Conservation (phyloP, 2,888 invertebrate genomes). For the Ochropacha duplaris region DNA sequence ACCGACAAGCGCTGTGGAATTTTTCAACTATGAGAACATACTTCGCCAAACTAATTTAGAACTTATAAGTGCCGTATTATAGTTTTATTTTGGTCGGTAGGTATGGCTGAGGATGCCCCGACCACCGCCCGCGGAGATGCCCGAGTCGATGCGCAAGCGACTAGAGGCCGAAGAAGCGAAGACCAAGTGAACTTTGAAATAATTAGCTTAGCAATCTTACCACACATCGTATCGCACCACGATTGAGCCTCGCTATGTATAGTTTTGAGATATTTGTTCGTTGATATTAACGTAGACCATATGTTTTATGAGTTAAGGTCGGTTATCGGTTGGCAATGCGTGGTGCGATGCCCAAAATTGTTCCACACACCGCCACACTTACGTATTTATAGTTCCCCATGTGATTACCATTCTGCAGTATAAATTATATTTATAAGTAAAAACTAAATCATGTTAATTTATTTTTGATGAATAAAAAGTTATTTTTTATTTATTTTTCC, state of each 20-base stretch:
- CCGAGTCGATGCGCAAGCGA: constrained; percentile 93
- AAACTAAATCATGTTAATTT: constrained; percentile 56
- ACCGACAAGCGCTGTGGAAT: constrained; percentile 60
- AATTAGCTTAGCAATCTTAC: constrained; percentile 11
- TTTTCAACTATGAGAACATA: constrained; percentile 41
- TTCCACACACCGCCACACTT: constrained; percentile 43
- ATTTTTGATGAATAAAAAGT: constrained; percentile 53
- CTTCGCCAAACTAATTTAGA: neutral
- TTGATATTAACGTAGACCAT: constrained; percentile 28
- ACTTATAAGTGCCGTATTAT: neutral
- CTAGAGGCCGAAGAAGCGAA: constrained; percentile 73
- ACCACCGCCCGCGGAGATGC: constrained; percentile 98
- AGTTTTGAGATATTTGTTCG: constrained; percentile 14
- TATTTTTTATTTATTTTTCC: constrained; percentile 45
- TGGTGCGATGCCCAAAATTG: constrained; percentile 35
- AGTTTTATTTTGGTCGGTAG: constrained; percentile 40
- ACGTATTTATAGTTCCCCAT: constrained; percentile 29
- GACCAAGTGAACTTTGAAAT: constrained; percentile 51
- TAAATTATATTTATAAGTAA: constrained; percentile 36
- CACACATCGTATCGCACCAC: constrained; percentile 10
- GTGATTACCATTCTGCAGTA: constrained; percentile 51
- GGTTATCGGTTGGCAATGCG: constrained; percentile 11
- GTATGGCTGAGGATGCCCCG: constrained; percentile 92
- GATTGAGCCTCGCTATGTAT: neutral
- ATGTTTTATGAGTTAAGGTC: constrained; percentile 17